phyloP scores from a whole-genome alignment of 2,888 invertebrate genomes.

The Microchrysa polita region DNA sequence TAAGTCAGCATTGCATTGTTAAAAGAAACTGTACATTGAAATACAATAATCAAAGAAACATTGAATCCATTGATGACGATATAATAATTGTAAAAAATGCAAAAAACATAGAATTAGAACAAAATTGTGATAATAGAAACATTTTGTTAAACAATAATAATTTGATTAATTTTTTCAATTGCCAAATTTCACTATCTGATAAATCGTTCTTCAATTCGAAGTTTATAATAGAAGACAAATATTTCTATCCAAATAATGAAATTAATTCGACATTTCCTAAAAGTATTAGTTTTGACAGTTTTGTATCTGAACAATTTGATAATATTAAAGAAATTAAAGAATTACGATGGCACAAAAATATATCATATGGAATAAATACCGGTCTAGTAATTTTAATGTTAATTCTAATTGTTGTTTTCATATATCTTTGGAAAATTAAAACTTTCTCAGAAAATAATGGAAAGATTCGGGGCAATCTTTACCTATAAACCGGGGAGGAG shows the following conservation, averaged over 20 bases:
- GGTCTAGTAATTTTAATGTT: no score
- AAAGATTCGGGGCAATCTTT: no score
- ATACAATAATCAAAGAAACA: not conserved
- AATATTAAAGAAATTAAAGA: not conserved
- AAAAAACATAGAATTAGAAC: constrained; percentile 5
- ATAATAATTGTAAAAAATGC: constrained; percentile 9
- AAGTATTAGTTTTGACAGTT: not conserved
- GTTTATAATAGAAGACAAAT: not conserved
- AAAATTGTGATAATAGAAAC: constrained; percentile 13
- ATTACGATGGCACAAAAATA: no score
- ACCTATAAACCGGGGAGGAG: no score
- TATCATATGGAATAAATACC: no score
- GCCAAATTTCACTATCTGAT: not conserved
- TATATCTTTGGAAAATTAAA: no score
- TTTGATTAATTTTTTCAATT: constrained; percentile 6
- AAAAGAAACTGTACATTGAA: constrained; percentile 9
- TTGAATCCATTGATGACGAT: not conserved
- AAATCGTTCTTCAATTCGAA: not conserved
- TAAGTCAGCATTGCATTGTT: constrained; percentile 20
- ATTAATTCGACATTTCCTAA: not conserved
- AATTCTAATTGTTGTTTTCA: no score
- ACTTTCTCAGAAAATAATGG: no score
- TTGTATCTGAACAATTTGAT: not conserved
- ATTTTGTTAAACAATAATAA: constrained; percentile 1
- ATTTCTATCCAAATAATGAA: not conserved